Base-by-base conservation (phyloP, 2,888 invertebrate genomes). In the Orthonevra nobilis region DNA sequence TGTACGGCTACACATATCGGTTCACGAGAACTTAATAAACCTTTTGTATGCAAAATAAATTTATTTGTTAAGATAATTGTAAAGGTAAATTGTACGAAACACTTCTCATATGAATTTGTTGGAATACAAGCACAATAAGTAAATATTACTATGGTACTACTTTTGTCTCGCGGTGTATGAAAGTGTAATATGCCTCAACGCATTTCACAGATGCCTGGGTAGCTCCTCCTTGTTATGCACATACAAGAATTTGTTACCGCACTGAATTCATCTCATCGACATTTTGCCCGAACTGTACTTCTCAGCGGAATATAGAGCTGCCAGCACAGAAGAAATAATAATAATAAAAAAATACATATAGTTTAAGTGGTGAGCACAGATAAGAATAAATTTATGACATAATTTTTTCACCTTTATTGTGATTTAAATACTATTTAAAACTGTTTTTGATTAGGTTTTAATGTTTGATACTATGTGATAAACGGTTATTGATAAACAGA, bases 131-230 rank as follows among this genome's bases (percentile, higher is more conserved):
- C 2, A 36, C 30, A 20, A 34, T 36, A 12, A 19, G 42, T 61
- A 61, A 61, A 52, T 70, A 61, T 54, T 61, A 70, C 14, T 50
- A n/a, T 17, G 44, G 70, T 64, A 70, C 77, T 77, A 77, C 77
- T 77, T 77, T 70, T 77, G 77, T 77, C 77, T 77, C 77, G 70
- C 70, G 70, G 50, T 20, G 50, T 64, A 40, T n/a, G 10, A 38
- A 77, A 77, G 64, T 70, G 77, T 60, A 17, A 70, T 70, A 77
- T 70, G 77, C 70, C 70, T 50, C 70, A 52, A 77, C 77, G 70
- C 70, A 77, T 58, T 70, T 70, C 77, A 44, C 64, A 70, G 63
- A 70, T 58, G 40, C 60, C 60, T 38, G 56, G 38, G 54, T 50
- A 63, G 60, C 72, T 54, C 61, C 63, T 52, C 63, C 63, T 56